Conservation (phyloP, 2,113 vertebrate species). For the Pterocles gutturalis region DNA sequence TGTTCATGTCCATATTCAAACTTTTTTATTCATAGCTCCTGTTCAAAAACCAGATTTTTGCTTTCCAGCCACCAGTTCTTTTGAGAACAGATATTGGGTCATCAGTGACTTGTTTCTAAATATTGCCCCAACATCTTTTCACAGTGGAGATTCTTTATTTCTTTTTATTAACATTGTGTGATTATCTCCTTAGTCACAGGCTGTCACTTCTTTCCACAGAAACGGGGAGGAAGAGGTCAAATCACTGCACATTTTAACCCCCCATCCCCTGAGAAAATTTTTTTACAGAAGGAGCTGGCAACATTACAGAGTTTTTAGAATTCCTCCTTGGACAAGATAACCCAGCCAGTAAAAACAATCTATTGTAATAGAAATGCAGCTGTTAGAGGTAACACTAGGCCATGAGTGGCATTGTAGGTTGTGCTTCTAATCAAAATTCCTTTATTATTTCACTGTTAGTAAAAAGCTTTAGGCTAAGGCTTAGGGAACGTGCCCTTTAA, state of each 20-base stretch:
- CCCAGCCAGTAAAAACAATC: neutral
- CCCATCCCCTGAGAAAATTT: neutral
- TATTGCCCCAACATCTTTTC: neutral
- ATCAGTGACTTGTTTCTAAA: neutral
- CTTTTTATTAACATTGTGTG: neutral
- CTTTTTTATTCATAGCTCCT: neutral
- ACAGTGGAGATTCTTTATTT: neutral
- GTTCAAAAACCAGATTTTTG: fast-evolving
- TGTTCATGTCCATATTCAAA: neutral
- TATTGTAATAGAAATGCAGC: constrained; percentile 32
- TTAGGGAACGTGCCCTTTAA: neutral
- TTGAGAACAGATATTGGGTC: constrained; percentile 2
- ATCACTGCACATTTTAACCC: neutral
- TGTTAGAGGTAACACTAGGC: neutral
- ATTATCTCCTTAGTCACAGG: neutral
- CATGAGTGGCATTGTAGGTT: neutral
- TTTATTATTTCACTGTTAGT: neutral
- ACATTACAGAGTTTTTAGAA: neutral
- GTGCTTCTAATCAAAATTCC: neutral
- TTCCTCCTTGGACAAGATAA: constrained; percentile 19
- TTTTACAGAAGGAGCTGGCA: neutral
- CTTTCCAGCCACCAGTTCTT: neutral
- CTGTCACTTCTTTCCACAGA: constrained; percentile 24
- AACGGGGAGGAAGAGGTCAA: neutral
- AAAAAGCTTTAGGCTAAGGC: neutral